Conservation (phyloP, 1,140 invertebrate species). For the Pseudomyrmex dendroicus region DNA sequence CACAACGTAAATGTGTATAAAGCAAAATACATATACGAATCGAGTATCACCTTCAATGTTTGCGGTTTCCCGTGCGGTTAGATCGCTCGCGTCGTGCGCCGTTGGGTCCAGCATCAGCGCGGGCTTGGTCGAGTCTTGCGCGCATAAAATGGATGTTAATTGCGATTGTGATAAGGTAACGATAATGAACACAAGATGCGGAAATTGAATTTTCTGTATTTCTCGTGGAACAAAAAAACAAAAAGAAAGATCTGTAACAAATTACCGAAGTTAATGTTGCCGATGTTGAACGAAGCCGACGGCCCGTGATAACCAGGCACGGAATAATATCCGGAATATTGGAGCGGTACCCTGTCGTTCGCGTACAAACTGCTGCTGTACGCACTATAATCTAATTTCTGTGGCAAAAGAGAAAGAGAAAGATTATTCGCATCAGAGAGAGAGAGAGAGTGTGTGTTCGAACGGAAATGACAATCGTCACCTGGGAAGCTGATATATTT, state of each 20-base stretch:
- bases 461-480: conserved; percentile 62
- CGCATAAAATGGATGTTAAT: conserved; percentile 51
- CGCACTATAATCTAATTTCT: conserved; percentile 83
- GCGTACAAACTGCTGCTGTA: conserved; percentile 82
- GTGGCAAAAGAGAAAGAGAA: conserved; percentile 27
- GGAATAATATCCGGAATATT: conserved; percentile 83
- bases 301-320: conserved; percentile 82
- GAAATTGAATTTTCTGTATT: too few species aligned
- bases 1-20: too few species aligned
- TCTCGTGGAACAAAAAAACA: neutral
- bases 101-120: conserved; percentile 80
- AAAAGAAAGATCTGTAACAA: neutral
- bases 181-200: too few species aligned
- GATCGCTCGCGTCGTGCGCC: conserved; percentile 81
- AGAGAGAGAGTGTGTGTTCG: neutral
- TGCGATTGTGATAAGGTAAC: neutral
- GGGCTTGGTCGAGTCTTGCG: conserved; percentile 79
- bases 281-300: conserved; percentile 84
- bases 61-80: conserved; percentile 81
- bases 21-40: conserved; percentile 64
- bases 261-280: conserved; percentile 83
- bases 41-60: conserved; percentile 83
- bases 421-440: neutral
- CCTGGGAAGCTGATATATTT: conserved; percentile 88
- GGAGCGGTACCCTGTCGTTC: conserved; percentile 83